Base-by-base conservation (phyloP, 1,140 invertebrate genomes). In the Bombus superbus region DNA sequence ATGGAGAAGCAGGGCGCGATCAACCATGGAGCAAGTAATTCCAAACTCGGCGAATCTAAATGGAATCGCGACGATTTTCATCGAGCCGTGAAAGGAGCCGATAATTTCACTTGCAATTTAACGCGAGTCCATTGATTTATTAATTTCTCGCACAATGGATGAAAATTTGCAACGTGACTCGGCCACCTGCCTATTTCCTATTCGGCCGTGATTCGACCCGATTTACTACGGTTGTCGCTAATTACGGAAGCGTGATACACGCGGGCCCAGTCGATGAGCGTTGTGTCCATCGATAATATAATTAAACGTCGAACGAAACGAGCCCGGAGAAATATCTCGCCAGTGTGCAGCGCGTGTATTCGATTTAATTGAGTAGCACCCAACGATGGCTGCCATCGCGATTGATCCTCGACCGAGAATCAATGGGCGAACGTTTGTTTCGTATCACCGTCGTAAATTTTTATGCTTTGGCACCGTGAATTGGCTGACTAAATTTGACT, bases 181-280 rank as follows among this genome's bases (percentile, higher is more conserved):
- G 6, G 64, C 15, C 15, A 35, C n/a, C n/a, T 6, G n/a, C 1
- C n/a, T 32, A 32, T 66, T 62, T 57, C 53, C 40, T 59, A 32
- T 78, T 77, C 47, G 15, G n/a, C 28, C 2, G 13, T 59, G 38
- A 59, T 81, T 72, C 68, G 47, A 62, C 47, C 22, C 38, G 68
- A 81, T 72, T 81, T 74, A 64, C 80, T n/a, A 74, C 53, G 35
- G 80, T n/a, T 74, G 53, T 38, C 80, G 40, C 53, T 81, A 74
- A 81, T 81, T 74, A 81, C 42, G 9, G 40, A 64, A 35, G 59
- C 53, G 40, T 32, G 53, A 57, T 71, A 18, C 66, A 38, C 28
- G 3, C 28, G 38, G 35, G 66, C 38, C 13, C 64, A 10, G n/a
- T 0, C n/a, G 64, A 32, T 28, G 35, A 40, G 47, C 47, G 79